These are phyloP conservation scores for Cosmia pyralina DNA, from an alignment of 2,888 invertebrate species.

Conservation along the genomic window DNA sequence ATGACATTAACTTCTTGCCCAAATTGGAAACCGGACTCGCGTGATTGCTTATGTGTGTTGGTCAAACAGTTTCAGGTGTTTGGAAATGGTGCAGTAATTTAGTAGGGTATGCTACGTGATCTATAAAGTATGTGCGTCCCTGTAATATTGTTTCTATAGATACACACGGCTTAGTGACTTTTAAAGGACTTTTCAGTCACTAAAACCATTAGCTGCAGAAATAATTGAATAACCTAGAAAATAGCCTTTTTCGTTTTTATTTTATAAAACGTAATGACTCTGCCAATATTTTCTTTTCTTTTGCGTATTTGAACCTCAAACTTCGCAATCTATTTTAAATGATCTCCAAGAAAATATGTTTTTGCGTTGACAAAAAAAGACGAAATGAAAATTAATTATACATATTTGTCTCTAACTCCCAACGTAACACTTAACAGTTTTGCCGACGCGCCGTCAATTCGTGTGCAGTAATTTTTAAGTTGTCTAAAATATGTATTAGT, in stretches of 20 bases:
- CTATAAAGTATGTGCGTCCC: constrained; percentile 9
- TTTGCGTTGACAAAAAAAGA: constrained; percentile 3
- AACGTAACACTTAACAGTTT: constrained; percentile 10
- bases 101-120: constrained; percentile 40
- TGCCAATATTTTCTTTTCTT: constrained; percentile 34
- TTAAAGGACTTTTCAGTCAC: constrained; percentile 23
- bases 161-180: constrained; percentile 31
- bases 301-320: constrained; percentile 19
- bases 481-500: no score
- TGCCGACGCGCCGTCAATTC: no score
- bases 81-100: constrained; percentile 51
- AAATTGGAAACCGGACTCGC: constrained; percentile 61
- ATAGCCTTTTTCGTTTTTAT: constrained; percentile 21
- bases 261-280: constrained; percentile 36
- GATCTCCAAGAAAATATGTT: constrained; percentile 22
- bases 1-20: constrained; percentile 59
- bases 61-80: constrained; percentile 59
- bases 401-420: constrained; percentile 2
- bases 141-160: constrained; percentile 5
- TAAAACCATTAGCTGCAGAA: constrained; percentile 45
- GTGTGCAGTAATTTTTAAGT: no score
- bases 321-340: constrained; percentile 35
- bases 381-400: constrained; percentile 1
- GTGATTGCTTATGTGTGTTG: constrained; percentile 62
- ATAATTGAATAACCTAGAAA: constrained; percentile 51